These are phyloP conservation scores for Lamellibrachia satsuma DNA, from an alignment of 2,888 invertebrate genomes.

Conservation along the genomic window DNA sequence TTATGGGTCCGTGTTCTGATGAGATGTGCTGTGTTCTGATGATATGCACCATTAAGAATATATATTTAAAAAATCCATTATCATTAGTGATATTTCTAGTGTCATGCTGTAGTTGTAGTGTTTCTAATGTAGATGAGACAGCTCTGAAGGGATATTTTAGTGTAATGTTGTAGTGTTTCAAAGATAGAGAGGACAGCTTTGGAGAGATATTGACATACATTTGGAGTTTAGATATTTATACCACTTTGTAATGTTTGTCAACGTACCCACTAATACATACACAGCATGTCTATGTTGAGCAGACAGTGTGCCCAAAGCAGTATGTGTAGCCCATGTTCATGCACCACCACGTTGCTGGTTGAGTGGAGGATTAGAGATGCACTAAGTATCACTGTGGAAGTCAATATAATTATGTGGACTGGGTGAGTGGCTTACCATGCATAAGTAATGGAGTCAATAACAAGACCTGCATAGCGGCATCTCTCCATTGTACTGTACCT, in stretches of 20 bases:
- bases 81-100: not conserved
- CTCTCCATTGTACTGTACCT: not conserved
- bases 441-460: not conserved
- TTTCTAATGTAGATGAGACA: not conserved
- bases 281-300: not conserved
- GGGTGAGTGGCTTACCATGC: not conserved
- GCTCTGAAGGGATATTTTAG: not conserved
- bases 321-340: not conserved
- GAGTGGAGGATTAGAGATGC: not conserved
- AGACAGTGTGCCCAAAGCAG: not conserved
- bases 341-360: not conserved
- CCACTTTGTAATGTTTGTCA: not conserved
- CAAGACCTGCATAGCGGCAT: not conserved
- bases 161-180: not conserved
- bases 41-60: not conserved
- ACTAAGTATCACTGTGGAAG: not conserved
- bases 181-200: not conserved
- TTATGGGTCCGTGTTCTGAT: not conserved
- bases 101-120: not conserved
- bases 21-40: not conserved
- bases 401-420: not conserved
- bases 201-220: not conserved
- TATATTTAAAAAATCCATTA: not conserved
- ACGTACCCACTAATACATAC: not conserved
- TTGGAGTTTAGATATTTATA: not conserved